A percentile compares a stretch with the other conserved stretches of the same genome.
Conservation (phyloP, 2,797 vertebrate genomes). For the Cyprinodon diabolis region DNA sequence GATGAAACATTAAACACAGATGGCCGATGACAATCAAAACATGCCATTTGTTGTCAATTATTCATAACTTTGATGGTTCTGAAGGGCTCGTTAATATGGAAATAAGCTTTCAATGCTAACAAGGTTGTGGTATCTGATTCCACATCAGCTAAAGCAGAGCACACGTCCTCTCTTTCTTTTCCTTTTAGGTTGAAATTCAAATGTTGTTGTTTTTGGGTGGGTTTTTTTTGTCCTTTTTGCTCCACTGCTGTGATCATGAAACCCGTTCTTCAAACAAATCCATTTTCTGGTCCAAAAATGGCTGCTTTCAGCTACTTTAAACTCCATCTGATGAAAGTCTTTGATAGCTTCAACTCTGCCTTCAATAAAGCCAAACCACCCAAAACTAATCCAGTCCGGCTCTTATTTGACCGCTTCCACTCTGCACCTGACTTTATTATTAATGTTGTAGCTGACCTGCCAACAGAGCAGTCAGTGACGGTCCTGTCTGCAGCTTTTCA, state of each 20-base stretch:
- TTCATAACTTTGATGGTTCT: slow-evolving; percentile 98
- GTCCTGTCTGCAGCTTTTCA: slow-evolving; percentile 47
- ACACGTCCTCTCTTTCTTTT: slow-evolving; percentile 14
- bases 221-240: slow-evolving; percentile 28
- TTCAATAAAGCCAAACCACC: slow-evolving; percentile 35
- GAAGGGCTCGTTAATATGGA: slow-evolving; percentile 98
- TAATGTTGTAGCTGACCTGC: slow-evolving; percentile 29
- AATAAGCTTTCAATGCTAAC: slow-evolving; percentile 95
- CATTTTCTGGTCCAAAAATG: slow-evolving; percentile 43
- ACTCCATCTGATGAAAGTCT: slow-evolving; percentile 51
- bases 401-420: slow-evolving; percentile 7
- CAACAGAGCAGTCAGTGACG: slow-evolving; percentile 33
- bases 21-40: slow-evolving; percentile 96
- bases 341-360: slow-evolving; percentile 48
- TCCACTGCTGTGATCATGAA: slow-evolving; percentile 52
- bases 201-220: slow-evolving; percentile 32
- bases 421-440: slow-evolving; percentile 32
- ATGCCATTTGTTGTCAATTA: slow-evolving; percentile 99
- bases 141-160: slow-evolving; percentile 78
- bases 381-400: slow-evolving; percentile 21
- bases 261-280: slow-evolving; percentile 56
- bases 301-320: slow-evolving; percentile 52
- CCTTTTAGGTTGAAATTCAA: slow-evolving; percentile 22
- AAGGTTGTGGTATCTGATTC: slow-evolving; percentile 94
- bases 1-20: slow-evolving; percentile 96